phyloP scores from a whole-genome alignment of 1,140 invertebrate genomes.

The Rhagoletis zephyria region DNA sequence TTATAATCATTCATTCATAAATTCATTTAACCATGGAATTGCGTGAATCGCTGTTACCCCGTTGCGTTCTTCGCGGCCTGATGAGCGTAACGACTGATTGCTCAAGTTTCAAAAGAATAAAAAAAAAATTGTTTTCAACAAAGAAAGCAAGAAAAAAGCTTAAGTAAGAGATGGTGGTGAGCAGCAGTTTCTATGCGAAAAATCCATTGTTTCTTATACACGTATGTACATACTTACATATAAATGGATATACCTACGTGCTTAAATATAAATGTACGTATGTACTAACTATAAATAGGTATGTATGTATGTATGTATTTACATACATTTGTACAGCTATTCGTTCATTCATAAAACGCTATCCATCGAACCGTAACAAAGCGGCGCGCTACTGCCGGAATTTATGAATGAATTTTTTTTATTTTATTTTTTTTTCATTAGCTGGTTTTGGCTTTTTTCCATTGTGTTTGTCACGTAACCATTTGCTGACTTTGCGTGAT shows the following conservation, averaged over 20 bases:
- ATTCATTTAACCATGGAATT: conserved; percentile 42
- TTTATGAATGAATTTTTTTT: conserved; percentile 34
- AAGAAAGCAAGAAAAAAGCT: not conserved
- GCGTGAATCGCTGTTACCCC: conserved; percentile 23
- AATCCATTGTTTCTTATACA: conserved; percentile 25
- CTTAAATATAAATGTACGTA: not conserved
- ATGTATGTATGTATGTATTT: not conserved
- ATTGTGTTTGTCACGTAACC: conserved; percentile 23
- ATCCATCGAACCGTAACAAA: conserved; percentile 22
- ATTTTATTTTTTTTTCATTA: conserved; percentile 27
- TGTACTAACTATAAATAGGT: not conserved
- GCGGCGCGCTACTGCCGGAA: conserved; percentile 29
- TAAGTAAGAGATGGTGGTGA: conserved; percentile 35
- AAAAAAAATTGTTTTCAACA: not conserved
- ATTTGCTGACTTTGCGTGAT: conserved; percentile 23
- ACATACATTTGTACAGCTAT: not conserved
- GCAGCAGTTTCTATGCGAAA: not conserved
- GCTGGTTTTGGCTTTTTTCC: not conserved
- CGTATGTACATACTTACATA: not conserved
- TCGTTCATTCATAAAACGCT: conserved; percentile 34
- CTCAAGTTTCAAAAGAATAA: conserved; percentile 25
- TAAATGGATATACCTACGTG: not conserved
- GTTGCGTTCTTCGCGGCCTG: conserved; percentile 31
- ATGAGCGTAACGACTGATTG: conserved; percentile 39
- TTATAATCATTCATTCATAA: not conserved